These are phyloP conservation scores for Melinopterus prodromus DNA, from an alignment of 2,888 invertebrate genomes.

Conservation along the genomic window DNA sequence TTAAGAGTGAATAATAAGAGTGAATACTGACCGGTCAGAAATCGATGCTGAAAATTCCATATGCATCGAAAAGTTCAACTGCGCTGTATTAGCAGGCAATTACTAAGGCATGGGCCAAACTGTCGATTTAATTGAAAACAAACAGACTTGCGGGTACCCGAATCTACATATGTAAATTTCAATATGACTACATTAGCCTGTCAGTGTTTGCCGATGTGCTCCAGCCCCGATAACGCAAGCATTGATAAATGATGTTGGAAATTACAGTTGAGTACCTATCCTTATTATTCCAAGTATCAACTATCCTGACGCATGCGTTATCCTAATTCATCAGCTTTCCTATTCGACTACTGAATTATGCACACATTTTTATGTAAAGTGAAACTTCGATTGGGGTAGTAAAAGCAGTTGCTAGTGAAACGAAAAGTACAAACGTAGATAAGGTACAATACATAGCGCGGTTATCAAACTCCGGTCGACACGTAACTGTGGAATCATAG, in stretches of 20 bases:
- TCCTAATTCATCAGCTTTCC: too few relatives aligned
- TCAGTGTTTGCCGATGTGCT: conserved; percentile 45
- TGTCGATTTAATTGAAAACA: conserved; percentile 47
- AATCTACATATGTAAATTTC: conserved; percentile 48
- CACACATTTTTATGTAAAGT: too few relatives aligned
- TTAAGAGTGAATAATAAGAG: too few relatives aligned
- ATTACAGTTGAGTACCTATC: conserved; percentile 40
- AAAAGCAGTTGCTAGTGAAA: too few relatives aligned
- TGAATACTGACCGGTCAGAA: background rate
- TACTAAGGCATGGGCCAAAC: conserved; percentile 28
- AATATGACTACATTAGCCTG: conserved; percentile 41
- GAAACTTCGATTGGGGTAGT: too few relatives aligned
- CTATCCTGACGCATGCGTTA: background rate
- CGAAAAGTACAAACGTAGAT: too few relatives aligned
- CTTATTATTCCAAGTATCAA: conserved; percentile 39
- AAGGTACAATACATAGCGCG: too few relatives aligned
- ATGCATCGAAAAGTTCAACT: background rate
- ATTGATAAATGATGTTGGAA: conserved; percentile 47
- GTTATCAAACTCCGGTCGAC: too few relatives aligned
- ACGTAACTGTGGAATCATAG: too few relatives aligned
- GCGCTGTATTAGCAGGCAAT: conserved; percentile 32
- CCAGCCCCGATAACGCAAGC: conserved; percentile 41
- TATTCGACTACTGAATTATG: too few relatives aligned
- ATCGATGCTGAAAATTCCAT: background rate
- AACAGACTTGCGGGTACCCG: conserved; percentile 43